A percentile compares a stretch with the other conserved stretches of the same genome.
phyloP scores from a whole-genome alignment of 1,140 invertebrate genomes.

The Heliconius congener region DNA sequence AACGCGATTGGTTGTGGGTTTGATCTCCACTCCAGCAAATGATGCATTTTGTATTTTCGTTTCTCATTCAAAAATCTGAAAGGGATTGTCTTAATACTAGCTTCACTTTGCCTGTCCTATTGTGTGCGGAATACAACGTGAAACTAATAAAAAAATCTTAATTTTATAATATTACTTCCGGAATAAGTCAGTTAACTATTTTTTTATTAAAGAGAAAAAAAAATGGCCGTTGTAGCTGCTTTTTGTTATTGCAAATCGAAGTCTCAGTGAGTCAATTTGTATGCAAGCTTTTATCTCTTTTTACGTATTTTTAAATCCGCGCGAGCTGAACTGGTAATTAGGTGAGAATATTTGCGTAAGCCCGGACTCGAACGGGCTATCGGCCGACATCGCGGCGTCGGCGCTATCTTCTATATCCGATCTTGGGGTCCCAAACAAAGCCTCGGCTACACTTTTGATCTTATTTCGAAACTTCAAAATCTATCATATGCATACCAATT shows the following conservation, averaged over 20 bases:
- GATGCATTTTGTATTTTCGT: too few species aligned
- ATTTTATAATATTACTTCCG: too few species aligned
- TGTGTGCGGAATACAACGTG: too few species aligned
- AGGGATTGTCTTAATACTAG: too few species aligned
- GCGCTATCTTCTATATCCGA: constrained; percentile 37
- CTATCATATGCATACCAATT: neutral
- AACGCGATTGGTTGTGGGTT: too few species aligned
- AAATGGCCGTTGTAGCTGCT: neutral
- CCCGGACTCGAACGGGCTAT: constrained; percentile 52
- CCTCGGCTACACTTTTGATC: constrained; percentile 29
- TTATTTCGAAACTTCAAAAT: constrained; percentile 14
- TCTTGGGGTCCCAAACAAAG: constrained; percentile 58
- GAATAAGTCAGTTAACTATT: too few species aligned
- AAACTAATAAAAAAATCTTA: too few species aligned
- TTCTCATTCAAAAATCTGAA: too few species aligned
- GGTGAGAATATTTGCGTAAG: constrained; percentile 53
- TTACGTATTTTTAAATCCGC: constrained; percentile 28
- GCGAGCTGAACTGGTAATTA: constrained; percentile 53
- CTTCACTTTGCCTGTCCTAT: too few species aligned
- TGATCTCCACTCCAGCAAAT: too few species aligned
- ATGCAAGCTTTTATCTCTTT: constrained; percentile 25
- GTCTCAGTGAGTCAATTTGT: constrained; percentile 6
- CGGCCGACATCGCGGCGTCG: constrained; percentile 56
- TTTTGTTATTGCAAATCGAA: neutral
- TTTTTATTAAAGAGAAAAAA: too few species aligned